These are phyloP conservation scores for Onthophagus sagittarius DNA, from an alignment of 2,888 invertebrate genomes.

Conservation along the genomic window DNA sequence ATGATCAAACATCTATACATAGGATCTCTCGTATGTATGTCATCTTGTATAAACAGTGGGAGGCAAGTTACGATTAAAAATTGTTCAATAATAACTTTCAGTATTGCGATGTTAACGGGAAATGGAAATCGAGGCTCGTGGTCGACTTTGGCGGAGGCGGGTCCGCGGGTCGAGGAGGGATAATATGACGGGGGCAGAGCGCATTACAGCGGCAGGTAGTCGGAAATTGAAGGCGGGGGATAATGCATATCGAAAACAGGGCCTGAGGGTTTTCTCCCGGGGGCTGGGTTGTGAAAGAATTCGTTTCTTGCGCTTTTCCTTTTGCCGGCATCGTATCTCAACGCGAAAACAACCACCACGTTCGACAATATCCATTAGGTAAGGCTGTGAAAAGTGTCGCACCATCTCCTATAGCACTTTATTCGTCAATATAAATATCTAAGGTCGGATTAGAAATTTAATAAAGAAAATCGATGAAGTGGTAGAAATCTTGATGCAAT, in stretches of 20 bases:
- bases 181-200: background rate
- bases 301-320: background rate
- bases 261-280: background rate
- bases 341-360: background rate
- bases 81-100: background rate
- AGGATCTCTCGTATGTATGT: background rate
- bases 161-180: background rate
- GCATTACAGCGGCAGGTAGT: background rate
- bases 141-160: background rate
- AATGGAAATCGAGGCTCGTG: background rate
- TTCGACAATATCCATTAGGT: slow-evolving; percentile 3
- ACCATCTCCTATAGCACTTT: too few species aligned
- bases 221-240: slow-evolving; percentile 6
- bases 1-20: too few species aligned
- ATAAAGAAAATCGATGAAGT: background rate
- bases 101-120: background rate
- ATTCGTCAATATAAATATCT: background rate
- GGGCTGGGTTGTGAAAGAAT: background rate
- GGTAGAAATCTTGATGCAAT: background rate
- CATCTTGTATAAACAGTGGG: background rate
- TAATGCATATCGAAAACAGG: slow-evolving; percentile 13
- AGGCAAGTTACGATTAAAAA: background rate
- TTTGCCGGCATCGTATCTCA: background rate
- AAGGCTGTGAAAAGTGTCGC: background rate
- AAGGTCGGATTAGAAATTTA: background rate